Conservation (phyloP, 2,113 vertebrate species). For the Brachionichthys hirsutus region DNA sequence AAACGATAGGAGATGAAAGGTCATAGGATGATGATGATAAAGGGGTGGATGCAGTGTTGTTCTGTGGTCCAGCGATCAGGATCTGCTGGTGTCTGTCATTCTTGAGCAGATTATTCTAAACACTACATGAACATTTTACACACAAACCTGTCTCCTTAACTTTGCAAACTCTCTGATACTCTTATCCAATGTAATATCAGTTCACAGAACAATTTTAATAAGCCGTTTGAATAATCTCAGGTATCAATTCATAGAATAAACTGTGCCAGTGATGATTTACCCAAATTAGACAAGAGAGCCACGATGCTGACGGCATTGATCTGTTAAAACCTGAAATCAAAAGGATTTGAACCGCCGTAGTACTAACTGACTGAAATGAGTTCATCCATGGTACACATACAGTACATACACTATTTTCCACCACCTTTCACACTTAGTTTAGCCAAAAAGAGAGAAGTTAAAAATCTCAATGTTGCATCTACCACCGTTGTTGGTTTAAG, state of each 20-base stretch:
- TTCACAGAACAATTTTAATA: background rate
- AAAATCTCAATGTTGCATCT: background rate
- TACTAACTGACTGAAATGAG: background rate
- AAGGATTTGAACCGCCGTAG: background rate
- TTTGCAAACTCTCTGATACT: background rate
- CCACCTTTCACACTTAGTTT: conserved; percentile 23
- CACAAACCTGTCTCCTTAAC: background rate
- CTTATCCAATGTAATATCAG: background rate
- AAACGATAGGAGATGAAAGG: no score
- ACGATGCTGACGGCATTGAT: conserved; percentile 12
- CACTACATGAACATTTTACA: background rate
- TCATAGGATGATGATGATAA: conserved; percentile 4
- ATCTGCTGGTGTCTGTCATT: conserved; percentile 25
- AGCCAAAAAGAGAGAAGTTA: background rate
- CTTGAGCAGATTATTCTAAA: conserved; percentile 24
- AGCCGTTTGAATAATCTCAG: background rate
- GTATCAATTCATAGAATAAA: background rate
- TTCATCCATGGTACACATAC: background rate
- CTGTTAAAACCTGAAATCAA: no score
- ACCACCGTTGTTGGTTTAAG: conserved; percentile 35
- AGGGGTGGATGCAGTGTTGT: background rate
- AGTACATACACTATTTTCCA: background rate
- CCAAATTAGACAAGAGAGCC: background rate
- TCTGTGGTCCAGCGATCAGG: no score
- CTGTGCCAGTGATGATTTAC: background rate